These are phyloP conservation scores for Bucorvus abyssinicus DNA, from an alignment of 2,797 vertebrate species.

Conservation along the genomic window DNA sequence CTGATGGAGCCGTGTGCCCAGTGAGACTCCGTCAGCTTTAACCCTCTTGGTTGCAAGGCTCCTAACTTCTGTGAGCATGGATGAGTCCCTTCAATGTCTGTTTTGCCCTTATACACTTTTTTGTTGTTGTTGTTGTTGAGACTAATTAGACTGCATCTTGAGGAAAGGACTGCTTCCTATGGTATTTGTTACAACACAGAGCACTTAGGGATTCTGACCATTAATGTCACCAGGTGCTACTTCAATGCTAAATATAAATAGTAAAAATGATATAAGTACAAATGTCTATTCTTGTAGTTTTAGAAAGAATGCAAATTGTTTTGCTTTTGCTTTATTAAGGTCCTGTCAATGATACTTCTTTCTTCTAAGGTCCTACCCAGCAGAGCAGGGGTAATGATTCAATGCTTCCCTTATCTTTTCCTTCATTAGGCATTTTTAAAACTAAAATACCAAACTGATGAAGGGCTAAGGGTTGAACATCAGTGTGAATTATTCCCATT, in stretches of 20 bases:
- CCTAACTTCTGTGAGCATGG: neutral
- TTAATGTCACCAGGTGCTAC: neutral
- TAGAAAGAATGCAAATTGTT: neutral
- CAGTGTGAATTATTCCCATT: neutral
- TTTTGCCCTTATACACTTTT: neutral
- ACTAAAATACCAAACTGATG: neutral
- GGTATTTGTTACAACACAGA: neutral
- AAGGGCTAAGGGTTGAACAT: neutral
- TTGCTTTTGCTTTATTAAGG: neutral
- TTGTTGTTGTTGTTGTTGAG: too few relatives aligned
- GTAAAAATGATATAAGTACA: neutral
- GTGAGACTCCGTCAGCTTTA: neutral
- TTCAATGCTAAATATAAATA: neutral
- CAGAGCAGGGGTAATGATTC: neutral
- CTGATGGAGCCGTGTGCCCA: neutral
- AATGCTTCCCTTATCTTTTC: neutral
- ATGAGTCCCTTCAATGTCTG: neutral
- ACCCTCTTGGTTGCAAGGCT: neutral
- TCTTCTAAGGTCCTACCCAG: neutral
- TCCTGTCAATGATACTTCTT: neutral
- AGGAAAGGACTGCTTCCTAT: neutral
- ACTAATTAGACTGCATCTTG: accelerated
- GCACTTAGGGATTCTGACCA: neutral
- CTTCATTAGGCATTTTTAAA: neutral
- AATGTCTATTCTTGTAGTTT: neutral